phyloP scores from a whole-genome alignment of 2,113 vertebrate species.

The Corvus hawaiiensis region DNA sequence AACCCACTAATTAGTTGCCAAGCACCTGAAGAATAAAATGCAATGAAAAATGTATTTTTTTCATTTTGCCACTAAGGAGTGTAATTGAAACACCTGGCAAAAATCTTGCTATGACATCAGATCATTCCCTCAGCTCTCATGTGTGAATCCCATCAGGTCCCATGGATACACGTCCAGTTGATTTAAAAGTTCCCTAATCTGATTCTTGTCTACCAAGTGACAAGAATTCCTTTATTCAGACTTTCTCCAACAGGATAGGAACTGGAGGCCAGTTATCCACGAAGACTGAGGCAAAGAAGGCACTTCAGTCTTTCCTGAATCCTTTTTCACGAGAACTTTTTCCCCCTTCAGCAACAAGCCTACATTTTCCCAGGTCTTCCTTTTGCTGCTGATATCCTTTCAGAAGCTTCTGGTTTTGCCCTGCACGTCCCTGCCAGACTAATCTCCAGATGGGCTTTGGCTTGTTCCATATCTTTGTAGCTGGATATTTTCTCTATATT shows the following conservation, averaged over 20 bases:
- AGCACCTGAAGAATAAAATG: background rate
- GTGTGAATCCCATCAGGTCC: background rate
- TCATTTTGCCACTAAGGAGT: background rate
- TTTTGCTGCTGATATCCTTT: background rate
- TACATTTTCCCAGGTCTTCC: background rate
- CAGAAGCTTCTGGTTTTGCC: background rate
- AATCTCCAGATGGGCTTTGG: background rate
- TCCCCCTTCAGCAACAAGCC: background rate
- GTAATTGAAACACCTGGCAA: background rate
- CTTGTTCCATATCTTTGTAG: background rate
- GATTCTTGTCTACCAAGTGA: rapidly evolving
- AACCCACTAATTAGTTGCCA: background rate
- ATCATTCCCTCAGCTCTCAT: background rate
- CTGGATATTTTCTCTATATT: background rate
- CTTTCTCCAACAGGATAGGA: background rate
- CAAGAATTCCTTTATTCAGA: background rate
- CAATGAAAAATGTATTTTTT: background rate
- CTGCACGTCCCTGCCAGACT: background rate
- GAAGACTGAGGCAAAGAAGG: background rate
- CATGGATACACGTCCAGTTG: background rate
- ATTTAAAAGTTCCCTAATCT: background rate
- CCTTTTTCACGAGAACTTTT: background rate
- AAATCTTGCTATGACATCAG: background rate
- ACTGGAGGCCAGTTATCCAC: background rate
- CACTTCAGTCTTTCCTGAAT: background rate